Evolutionary conservation across 2,797 vertebrate species (phyloP).

Genomic region (Hypotaenidia philippensis): DNA sequence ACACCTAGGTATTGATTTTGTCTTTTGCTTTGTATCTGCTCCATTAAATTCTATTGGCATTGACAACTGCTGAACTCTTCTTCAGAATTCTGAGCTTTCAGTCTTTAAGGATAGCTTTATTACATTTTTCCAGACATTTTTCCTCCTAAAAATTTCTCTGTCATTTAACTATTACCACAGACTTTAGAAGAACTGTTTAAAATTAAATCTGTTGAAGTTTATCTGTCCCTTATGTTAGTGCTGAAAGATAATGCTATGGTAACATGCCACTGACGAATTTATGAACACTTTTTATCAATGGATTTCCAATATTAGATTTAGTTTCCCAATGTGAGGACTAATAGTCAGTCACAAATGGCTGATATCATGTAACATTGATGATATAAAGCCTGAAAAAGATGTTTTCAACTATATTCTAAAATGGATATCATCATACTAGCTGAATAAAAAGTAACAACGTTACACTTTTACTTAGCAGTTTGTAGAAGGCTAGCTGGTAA

Average conservation of each 20-base stretch:
- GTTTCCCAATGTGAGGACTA: not conserved
- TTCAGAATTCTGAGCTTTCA: constrained; percentile 45
- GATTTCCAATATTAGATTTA: not conserved
- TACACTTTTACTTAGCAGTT: not conserved
- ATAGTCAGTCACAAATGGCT: not conserved
- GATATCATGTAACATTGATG: not conserved
- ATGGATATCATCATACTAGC: not conserved
- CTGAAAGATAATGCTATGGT: not conserved
- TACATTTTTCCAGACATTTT: constrained; percentile 7
- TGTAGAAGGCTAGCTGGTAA: not conserved
- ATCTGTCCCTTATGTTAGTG: not conserved
- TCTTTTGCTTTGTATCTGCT: constrained; percentile 55
- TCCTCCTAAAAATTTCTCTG: not conserved
- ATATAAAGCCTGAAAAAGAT: not conserved
- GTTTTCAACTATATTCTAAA: not conserved
- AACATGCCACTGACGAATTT: not conserved
- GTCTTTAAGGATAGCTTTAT: constrained; percentile 38
- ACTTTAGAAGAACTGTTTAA: not conserved
- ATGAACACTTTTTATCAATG: not conserved
- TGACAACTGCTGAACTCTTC: constrained; percentile 40
- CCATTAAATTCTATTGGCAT: constrained; percentile 36
- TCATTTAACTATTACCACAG: not conserved
- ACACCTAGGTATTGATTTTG: constrained; percentile 19
- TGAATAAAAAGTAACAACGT: not conserved
- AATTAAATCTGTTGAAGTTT: not conserved